Percentiles rank a stretch among this genome's conserved stretches.
These are phyloP conservation scores for Calephelis nemesis DNA, from an alignment of 1,140 invertebrate genomes.

Conservation along the genomic window DNA sequence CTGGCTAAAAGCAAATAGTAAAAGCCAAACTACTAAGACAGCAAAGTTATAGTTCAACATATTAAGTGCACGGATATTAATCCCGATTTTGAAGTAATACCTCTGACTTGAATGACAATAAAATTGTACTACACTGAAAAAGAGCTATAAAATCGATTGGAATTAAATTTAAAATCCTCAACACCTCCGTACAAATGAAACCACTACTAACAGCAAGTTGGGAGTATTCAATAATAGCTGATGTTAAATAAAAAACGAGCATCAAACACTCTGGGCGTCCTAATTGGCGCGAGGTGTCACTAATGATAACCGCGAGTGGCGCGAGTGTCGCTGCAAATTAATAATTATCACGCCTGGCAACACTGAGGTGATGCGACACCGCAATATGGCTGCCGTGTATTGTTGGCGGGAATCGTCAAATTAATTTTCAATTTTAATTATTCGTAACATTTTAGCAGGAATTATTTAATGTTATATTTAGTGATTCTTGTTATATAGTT, in stretches of 20 bases:
- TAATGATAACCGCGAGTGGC: constrained; percentile 69
- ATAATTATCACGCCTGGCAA: constrained; percentile 75
- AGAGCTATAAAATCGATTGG: constrained; percentile 17
- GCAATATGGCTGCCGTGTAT: constrained; percentile 67
- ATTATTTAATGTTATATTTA: constrained; percentile 6
- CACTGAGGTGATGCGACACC: constrained; percentile 55
- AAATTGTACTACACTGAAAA: background rate
- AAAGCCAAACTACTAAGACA: too few species aligned
- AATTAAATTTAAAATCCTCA: constrained; percentile 27
- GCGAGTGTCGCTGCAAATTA: constrained; percentile 69
- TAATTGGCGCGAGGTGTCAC: constrained; percentile 76
- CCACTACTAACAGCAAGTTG: constrained; percentile 43
- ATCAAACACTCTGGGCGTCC: constrained; percentile 64
- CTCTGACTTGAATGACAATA: background rate
- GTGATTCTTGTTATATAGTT: background rate
- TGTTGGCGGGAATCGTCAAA: constrained; percentile 55
- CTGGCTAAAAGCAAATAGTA: too few species aligned
- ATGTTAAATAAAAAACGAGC: constrained; percentile 48
- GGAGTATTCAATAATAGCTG: constrained; percentile 47
- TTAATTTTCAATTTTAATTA: constrained; percentile 54
- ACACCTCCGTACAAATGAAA: constrained; percentile 46
- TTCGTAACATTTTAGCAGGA: constrained; percentile 29
- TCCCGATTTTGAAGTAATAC: too few species aligned
- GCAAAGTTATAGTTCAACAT: background rate
- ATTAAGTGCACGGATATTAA: background rate